phyloP scores from a whole-genome alignment of 2,888 invertebrate genomes.

The Meteorus colon region DNA sequence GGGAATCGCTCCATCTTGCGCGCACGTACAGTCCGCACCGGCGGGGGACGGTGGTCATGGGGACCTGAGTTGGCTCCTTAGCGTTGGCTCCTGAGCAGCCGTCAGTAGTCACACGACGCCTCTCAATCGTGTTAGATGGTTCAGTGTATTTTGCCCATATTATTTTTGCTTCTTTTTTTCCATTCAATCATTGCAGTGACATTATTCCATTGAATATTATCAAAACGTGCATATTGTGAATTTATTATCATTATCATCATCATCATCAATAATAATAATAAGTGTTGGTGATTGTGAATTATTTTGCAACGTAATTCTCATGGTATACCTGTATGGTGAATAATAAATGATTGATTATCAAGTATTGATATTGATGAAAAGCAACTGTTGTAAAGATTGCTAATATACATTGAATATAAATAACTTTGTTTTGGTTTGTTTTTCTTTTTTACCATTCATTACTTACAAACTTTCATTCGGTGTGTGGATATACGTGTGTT shows the following conservation, averaged over 20 bases:
- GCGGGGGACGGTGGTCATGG: conserved; percentile 39
- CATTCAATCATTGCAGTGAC: conserved; percentile 1
- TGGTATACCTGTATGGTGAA: not conserved
- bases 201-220: not conserved
- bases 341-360: not conserved
- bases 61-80: conserved; percentile 41
- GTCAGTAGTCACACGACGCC: conserved; percentile 54
- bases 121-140: conserved; percentile 53
- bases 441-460: no score
- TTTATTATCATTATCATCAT: conserved; percentile 11
- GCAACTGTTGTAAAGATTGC: not conserved
- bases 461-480: conserved; percentile 1
- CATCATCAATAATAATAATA: not conserved
- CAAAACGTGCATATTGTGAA: conserved; percentile 6
- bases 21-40: conserved; percentile 48
- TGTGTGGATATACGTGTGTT: not conserved
- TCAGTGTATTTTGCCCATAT: conserved; percentile 22
- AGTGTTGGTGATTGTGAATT: conserved; percentile 17
- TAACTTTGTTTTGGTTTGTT: no score
- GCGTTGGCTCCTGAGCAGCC: conserved; percentile 50
- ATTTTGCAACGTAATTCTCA: conserved; percentile 13
- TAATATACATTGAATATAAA: no score
- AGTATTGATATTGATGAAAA: not conserved
- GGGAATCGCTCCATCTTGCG: conserved; percentile 51
- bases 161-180: conserved; percentile 1